Evolutionary conservation across 2,113 vertebrate species (phyloP), one percentile per base, ranked within the genome.

Genomic region (Micronisus gabar): DNA sequence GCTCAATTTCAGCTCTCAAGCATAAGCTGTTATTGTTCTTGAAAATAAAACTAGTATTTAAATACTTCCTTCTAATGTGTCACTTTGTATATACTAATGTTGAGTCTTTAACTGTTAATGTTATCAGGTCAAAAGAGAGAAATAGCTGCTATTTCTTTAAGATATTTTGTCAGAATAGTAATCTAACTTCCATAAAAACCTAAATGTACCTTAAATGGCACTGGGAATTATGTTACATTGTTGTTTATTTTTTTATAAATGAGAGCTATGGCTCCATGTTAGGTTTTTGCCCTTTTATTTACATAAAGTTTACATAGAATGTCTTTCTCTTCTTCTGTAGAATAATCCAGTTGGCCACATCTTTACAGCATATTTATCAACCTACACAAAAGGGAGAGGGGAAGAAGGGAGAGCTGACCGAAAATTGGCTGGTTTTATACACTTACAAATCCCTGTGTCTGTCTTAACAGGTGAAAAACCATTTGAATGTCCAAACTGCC

Each of bases 401-500:
- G 48, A 63, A 73, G 13, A 26, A 74, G 34, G 11, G 36, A 56
- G 52, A 65, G 25, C 12, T 55, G 20, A 58, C 55, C 2, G 7
- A 52, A 29, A 65, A 43, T 43, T 58, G 41, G 7, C 59, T 32
- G 67, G 48, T 93, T 89, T 84, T 92, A 84, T 52, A 78, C 48
- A 52, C 81, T 58, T 79, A 50, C 45, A 15, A 38, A 73, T 82
- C 79, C 45, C 61, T 81, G 18, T 84, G 86, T 93, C 84, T 91
- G 30, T 93, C 83, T 71, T 71, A 90, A 81, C 88, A 99, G 99
- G 99, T 96, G 99, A 99, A 98, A 99, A 99, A 93, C 99, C 99
- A 13, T 99, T 99, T 70, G 98, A 99, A 96, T 99, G 99, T 98
- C 98, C 99, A 89, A 99, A 99, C 95, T 99, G 99, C 95, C 99